These are phyloP conservation scores for Synodontis membranacea DNA, from an alignment of 2,113 vertebrate species.

Conservation along the genomic window DNA sequence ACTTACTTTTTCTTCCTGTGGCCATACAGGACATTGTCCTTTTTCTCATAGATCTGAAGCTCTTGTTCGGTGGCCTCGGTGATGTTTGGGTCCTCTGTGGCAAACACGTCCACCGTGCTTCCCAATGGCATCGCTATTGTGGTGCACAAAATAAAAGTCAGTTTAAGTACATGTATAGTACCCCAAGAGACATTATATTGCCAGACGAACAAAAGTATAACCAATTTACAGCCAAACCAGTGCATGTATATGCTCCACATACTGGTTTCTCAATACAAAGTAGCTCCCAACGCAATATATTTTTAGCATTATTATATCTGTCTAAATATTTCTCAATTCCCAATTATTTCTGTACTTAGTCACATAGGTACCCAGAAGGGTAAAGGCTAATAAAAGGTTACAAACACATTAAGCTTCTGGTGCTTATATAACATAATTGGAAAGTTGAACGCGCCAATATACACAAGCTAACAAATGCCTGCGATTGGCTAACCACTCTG, in stretches of 20 bases:
- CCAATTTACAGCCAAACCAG: neutral
- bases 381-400: neutral
- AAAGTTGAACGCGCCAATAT: neutral
- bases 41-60: constrained; percentile 66
- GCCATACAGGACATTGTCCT: constrained; percentile 61
- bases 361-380: neutral
- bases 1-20: constrained; percentile 59
- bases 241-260: neutral
- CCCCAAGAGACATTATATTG: neutral
- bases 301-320: neutral
- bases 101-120: constrained; percentile 63
- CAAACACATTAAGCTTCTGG: neutral
- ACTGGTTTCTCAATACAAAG: neutral
- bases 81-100: constrained; percentile 64
- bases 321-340: neutral
- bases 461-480: neutral
- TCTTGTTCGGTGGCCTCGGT: constrained; percentile 58
- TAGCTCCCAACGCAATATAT: neutral
- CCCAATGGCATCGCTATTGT: constrained; percentile 63
- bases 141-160: neutral
- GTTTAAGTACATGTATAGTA: neutral
- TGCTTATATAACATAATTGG: neutral
- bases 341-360: neutral
- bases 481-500: neutral
- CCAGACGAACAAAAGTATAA: neutral